Conservation (phyloP, 2,888 invertebrate species). For the Clusia tigrina region DNA sequence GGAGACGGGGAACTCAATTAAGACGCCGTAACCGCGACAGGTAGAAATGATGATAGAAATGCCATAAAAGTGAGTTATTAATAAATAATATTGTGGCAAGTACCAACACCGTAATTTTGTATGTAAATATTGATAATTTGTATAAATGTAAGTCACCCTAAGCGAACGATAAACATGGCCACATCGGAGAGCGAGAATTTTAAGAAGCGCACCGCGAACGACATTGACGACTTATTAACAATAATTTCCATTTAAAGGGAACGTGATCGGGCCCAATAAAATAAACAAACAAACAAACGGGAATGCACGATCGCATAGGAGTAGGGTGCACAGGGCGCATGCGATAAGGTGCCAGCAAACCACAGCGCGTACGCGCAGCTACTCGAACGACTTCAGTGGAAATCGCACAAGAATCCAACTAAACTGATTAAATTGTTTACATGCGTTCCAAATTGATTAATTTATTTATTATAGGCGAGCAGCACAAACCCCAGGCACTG, state of each 20-base stretch:
- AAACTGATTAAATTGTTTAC: constrained; percentile 23
- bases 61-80: neutral
- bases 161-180: constrained; percentile 39
- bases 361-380: constrained; percentile 13
- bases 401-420: constrained; percentile 17
- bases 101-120: constrained; percentile 41
- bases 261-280: constrained; percentile 11
- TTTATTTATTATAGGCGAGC: too few species aligned
- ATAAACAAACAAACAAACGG: too few species aligned
- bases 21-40: constrained; percentile 9
- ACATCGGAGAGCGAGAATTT: neutral
- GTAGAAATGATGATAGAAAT: neutral
- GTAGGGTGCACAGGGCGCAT: constrained; percentile 12
- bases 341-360: too few species aligned
- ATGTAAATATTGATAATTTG: constrained; percentile 53
- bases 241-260: constrained; percentile 35
- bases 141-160: constrained; percentile 42
- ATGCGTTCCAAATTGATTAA: constrained; percentile 12
- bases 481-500: too few species aligned
- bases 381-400: constrained; percentile 9
- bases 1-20: neutral
- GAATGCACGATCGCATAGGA: too few species aligned
- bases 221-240: constrained; percentile 30
- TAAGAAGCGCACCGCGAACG: constrained; percentile 4
- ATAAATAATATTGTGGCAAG: too few species aligned